phyloP scores from a whole-genome alignment of 2,113 vertebrate genomes.

The Gorsachius goisagi region DNA sequence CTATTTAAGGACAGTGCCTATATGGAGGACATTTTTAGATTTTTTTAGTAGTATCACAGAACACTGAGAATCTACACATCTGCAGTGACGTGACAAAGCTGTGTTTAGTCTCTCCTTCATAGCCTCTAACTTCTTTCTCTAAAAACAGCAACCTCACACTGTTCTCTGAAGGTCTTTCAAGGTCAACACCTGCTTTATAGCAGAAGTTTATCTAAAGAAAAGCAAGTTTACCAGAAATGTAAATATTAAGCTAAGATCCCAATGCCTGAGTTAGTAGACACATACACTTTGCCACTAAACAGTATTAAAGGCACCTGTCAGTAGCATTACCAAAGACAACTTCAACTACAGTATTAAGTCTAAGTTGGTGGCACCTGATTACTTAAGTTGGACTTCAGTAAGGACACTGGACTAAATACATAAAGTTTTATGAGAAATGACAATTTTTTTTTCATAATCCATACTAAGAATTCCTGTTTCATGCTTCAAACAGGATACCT shows the following conservation, averaged over 20 bases:
- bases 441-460: background rate
- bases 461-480: background rate
- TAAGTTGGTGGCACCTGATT: background rate
- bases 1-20: background rate
- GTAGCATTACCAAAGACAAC: background rate
- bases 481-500: background rate
- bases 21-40: background rate
- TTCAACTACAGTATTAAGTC: background rate
- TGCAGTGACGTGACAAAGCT: background rate
- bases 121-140: background rate
- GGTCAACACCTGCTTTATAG: background rate
- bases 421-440: background rate
- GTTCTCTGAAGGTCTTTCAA: background rate
- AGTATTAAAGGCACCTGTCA: background rate
- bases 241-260: constrained; percentile 11
- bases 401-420: background rate
- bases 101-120: background rate
- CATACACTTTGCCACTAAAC: background rate
- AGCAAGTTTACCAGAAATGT: background rate
- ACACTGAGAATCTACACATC: background rate
- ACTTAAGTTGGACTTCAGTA: background rate
- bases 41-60: background rate
- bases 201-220: background rate
- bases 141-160: background rate
- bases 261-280: background rate